Percentiles rank a stretch among this genome's conserved stretches.
phyloP scores from a whole-genome alignment of 2,888 invertebrate genomes.

The Eilema sororculum region DNA sequence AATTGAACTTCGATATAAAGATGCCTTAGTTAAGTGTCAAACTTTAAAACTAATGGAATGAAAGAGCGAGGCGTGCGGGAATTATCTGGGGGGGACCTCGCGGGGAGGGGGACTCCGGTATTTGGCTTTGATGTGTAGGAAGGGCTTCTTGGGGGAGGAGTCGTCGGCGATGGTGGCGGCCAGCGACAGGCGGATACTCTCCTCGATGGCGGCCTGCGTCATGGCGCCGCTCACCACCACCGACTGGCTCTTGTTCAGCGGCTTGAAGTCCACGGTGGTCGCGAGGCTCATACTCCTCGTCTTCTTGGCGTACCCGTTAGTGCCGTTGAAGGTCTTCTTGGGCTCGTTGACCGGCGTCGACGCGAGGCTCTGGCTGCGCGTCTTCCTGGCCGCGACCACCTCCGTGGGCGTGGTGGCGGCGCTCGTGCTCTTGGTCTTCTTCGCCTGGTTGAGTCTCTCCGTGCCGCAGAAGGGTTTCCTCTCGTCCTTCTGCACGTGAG shows the following conservation, averaged over 20 bases:
- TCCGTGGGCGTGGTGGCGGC: slow-evolving; percentile 68
- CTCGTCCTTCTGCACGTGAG: slow-evolving; percentile 62
- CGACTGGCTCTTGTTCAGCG: slow-evolving; percentile 68
- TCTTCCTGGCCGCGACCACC: slow-evolving; percentile 51
- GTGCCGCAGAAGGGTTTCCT: slow-evolving; percentile 72
- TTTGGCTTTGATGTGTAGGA: slow-evolving; percentile 91
- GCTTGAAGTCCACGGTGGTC: slow-evolving; percentile 61
- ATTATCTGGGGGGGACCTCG: slow-evolving; percentile 87
- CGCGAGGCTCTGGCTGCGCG: slow-evolving; percentile 79
- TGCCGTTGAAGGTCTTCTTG: slow-evolving; percentile 59
- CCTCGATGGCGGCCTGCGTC: slow-evolving; percentile 83
- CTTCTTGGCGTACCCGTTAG: slow-evolving; percentile 69
- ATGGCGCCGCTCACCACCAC: slow-evolving; percentile 64
- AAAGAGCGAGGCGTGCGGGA: slow-evolving; percentile 28
- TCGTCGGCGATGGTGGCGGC: slow-evolving; percentile 77
- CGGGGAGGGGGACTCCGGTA: slow-evolving; percentile 90
- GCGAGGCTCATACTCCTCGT: slow-evolving; percentile 81
- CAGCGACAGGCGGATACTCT: slow-evolving; percentile 78
- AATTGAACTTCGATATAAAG: slow-evolving; percentile 47
- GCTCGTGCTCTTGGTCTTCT: slow-evolving; percentile 57
- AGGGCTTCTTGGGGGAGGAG: slow-evolving; percentile 81
- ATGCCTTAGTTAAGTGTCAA: slow-evolving; percentile 57
- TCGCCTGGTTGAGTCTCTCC: slow-evolving; percentile 66
- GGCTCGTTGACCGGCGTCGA: slow-evolving; percentile 72
- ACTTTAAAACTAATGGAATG: slow-evolving; percentile 75